These are phyloP conservation scores for Ondatra zibethicus DNA, from an alignment of 2,113 vertebrate genomes.

Conservation along the genomic window DNA sequence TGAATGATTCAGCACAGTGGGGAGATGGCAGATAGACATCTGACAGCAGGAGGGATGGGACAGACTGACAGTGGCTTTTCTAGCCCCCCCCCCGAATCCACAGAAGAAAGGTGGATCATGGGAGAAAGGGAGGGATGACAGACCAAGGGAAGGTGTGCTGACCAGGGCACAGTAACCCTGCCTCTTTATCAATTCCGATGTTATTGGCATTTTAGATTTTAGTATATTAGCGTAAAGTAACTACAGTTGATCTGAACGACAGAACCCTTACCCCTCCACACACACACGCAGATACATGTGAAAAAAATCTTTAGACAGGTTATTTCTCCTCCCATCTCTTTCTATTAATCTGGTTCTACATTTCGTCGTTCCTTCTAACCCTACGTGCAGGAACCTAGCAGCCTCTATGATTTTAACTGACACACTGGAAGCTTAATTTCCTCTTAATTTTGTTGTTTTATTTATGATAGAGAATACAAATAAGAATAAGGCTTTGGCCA, in stretches of 20 bases:
- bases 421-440: not conserved
- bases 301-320: not conserved
- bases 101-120: not conserved
- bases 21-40: slow-evolving; percentile 50
- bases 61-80: slow-evolving; percentile 33
- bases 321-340: too few species aligned
- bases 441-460: not conserved
- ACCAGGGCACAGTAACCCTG: not conserved
- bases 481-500: slow-evolving; percentile 7
- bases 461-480: not conserved
- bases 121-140: not conserved
- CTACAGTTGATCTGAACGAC: not conserved
- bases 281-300: not conserved
- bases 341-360: not conserved
- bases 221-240: not conserved
- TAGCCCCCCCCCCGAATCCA: not conserved
- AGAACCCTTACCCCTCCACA: not conserved
- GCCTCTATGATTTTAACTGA: not conserved
- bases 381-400: not conserved
- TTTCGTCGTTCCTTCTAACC: not conserved
- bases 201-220: slow-evolving; percentile 32
- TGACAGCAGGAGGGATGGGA: not conserved
- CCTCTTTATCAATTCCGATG: not conserved
- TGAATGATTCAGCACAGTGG: slow-evolving; percentile 60
- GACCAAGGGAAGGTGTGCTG: accelerated